Evolutionary conservation across 92 coral and sea anemone genomes (phyloP).

Genomic region (Palythoa caribaeorum): DNA sequence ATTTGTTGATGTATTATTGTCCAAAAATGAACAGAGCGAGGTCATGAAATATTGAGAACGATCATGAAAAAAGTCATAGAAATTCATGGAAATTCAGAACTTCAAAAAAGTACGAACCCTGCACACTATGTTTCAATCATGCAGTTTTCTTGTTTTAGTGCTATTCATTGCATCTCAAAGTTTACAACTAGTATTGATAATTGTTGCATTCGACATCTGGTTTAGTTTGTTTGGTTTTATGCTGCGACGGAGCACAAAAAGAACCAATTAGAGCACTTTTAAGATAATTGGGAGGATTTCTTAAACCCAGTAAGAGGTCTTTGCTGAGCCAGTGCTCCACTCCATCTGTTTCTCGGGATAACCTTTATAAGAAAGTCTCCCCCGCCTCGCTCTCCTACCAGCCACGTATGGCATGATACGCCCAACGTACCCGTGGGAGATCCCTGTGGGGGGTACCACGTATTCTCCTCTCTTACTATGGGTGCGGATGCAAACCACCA

Average conservation of each 20-base stretch:
- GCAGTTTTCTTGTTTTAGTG: no score
- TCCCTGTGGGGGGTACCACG: conserved; percentile 79
- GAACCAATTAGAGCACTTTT: no score
- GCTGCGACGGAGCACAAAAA: background rate
- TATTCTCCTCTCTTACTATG: conserved; percentile 92
- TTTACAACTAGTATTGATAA: no score
- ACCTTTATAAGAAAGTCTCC: conserved; percentile 24
- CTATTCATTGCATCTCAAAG: no score
- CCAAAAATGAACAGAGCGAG: no score
- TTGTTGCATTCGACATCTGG: no score
- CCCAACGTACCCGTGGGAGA: conserved; percentile 76
- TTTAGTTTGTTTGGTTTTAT: background rate
- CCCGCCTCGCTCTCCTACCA: conserved; percentile 19
- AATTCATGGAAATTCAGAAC: no score
- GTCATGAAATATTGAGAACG: no score
- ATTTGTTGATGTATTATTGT: no score
- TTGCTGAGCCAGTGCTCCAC: conserved; percentile 52
- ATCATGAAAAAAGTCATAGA: no score
- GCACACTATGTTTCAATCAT: no score
- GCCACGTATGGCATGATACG: conserved; percentile 79
- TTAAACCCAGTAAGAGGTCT: conserved; percentile 85
- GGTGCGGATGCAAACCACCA: conserved; percentile 77
- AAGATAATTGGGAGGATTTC: background rate
- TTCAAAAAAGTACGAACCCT: no score
- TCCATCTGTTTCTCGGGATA: conserved; percentile 27